Evolutionary conservation across 2,113 vertebrate genomes (phyloP).

Genomic region (Oreamnos americanus): DNA sequence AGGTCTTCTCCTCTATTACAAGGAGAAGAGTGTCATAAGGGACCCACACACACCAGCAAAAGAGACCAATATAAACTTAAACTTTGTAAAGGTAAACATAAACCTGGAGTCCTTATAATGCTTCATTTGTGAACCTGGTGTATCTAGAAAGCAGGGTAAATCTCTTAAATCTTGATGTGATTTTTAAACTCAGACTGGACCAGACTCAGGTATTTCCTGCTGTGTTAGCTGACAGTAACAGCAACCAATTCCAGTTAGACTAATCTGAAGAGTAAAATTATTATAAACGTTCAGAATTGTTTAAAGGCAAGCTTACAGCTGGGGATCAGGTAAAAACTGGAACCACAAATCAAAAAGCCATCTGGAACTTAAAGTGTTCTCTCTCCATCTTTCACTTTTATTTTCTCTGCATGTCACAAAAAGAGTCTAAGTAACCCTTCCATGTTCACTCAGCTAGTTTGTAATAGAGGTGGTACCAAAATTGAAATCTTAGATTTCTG

Average conservation of each 20-base stretch:
- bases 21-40: neutral
- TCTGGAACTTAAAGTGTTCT: neutral
- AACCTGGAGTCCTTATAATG: neutral
- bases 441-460: neutral
- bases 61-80: neutral
- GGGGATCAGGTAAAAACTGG: neutral
- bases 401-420: neutral
- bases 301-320: neutral
- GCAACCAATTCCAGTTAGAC: neutral
- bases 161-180: neutral
- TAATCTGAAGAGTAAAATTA: neutral
- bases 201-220: neutral
- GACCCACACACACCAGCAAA: neutral
- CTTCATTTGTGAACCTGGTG: neutral
- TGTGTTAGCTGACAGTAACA: neutral
- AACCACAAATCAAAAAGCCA: conserved; percentile 4
- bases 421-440: neutral
- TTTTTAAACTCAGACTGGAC: neutral
- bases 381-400: neutral
- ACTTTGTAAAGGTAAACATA: neutral
- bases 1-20: neutral
- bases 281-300: neutral
- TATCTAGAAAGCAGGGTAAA: neutral
- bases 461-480: neutral
- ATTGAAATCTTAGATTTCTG: neutral